Evolutionary conservation across 2,888 invertebrate species (phyloP), one percentile per base, ranked within the genome.

Genomic region (Neoitamus cyanurus): DNA sequence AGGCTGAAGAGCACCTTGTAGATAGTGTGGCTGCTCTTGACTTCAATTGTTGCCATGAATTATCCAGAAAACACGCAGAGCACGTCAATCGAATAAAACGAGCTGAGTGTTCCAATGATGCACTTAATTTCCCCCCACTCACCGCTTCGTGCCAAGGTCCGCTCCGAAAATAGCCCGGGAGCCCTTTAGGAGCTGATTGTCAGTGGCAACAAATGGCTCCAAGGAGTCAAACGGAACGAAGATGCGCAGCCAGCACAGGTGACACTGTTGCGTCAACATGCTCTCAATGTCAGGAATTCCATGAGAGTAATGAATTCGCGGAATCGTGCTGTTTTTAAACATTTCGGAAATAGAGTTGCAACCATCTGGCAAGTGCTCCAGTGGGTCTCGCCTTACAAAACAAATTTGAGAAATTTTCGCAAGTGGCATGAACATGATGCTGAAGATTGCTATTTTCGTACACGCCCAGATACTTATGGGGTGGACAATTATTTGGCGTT

Each of bases 11-110:
- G 46, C 73, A 37, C 25, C 73, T n/a, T n/a, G n/a, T 34, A 25
- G 28, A 77, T 77, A 28, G 37, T 42, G 20, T 77, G 25, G 42
- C 25, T 77, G 77, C 25, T 77, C 30, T 77, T 77, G 77, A 77
- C 77, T 77, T 77, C 37, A 77, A 77, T 77, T 77, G 28, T 77
- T 77, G 77, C 30, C 46, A 77, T 77, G 77, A 46, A 77, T 77
- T 77, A 77, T 46, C 77, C n/a, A 28, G 77, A 77, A 46, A 30
- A 77, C 77, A 77, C 77, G 36, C 36, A 77, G 37, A 25, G 42
- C 46, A 46, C 77, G 46, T 77, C 77, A 42, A 77, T 77, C 77
- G 77, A 46, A 77, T 77, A 77, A 77, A 77, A 42, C 77, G n/a
- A n/a, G 77, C 77, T 25, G 30, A 25, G 77, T 77, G 77, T 77